A percentile compares a stretch with the other conserved stretches of the same genome.
Evolutionary conservation across 2,888 invertebrate species (phyloP).

Genomic region (Agrotis segetum): DNA sequence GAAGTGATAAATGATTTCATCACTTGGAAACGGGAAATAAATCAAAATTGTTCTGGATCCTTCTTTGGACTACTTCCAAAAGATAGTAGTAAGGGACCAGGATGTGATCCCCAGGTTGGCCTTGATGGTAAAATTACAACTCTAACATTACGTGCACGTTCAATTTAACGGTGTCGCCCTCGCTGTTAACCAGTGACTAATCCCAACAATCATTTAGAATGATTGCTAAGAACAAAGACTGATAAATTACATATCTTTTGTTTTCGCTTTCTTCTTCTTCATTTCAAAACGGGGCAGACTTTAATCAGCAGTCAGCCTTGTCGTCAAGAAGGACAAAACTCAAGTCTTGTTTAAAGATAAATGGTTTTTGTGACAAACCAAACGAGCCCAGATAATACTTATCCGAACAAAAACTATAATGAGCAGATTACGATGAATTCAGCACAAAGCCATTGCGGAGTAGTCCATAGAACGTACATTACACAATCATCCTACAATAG

Average conservation of each 20-base stretch:
- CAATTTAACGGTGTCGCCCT: constrained; percentile 24
- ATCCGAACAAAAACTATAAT: constrained; percentile 31
- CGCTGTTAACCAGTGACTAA: constrained; percentile 46
- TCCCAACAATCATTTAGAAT: constrained; percentile 33
- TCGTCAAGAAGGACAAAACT: constrained; percentile 12
- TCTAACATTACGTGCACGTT: background rate
- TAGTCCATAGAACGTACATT: constrained; percentile 31
- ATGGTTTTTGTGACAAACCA: constrained; percentile 12
- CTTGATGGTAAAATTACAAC: constrained; percentile 18
- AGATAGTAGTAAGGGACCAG: constrained; percentile 7
- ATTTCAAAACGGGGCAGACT: background rate
- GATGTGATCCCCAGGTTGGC: constrained; percentile 13
- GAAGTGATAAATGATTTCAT: constrained; percentile 35
- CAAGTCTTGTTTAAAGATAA: background rate
- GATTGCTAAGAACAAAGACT: constrained; percentile 51
- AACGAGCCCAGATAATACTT: constrained; percentile 20
- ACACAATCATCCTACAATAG: constrained; percentile 44
- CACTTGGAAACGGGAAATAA: constrained; percentile 9
- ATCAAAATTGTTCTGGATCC: constrained; percentile 18
- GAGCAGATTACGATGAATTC: constrained; percentile 25
- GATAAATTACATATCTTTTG: constrained; percentile 43
- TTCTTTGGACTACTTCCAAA: constrained; percentile 41
- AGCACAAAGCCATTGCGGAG: constrained; percentile 31
- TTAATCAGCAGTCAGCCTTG: constrained; percentile 2
- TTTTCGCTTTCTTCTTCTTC: constrained; percentile 17